Conservation (phyloP, 1,140 invertebrate genomes). For the Matsumurasca onukii region DNA sequence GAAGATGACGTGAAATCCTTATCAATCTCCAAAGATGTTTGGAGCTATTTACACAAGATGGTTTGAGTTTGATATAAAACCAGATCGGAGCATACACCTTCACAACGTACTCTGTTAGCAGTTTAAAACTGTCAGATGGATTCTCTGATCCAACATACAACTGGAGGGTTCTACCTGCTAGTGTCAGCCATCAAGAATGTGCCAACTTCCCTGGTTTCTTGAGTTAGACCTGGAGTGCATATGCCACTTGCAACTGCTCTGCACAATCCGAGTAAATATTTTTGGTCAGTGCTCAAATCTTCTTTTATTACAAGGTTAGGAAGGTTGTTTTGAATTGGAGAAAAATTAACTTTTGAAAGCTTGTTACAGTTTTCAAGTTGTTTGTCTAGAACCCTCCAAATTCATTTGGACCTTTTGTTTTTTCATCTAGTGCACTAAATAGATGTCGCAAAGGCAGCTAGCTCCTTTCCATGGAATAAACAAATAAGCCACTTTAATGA, state of each 20-base stretch:
- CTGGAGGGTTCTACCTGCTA: background rate
- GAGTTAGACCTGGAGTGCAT: background rate
- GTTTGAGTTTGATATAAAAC: background rate
- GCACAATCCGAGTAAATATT: background rate
- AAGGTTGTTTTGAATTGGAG: background rate
- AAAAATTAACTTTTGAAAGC: background rate
- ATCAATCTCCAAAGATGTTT: background rate
- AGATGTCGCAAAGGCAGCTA: background rate
- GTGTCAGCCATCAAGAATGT: background rate
- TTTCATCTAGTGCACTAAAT: background rate
- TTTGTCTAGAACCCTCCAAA: background rate
- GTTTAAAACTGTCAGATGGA: background rate
- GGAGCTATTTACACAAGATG: background rate
- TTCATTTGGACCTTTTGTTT: background rate
- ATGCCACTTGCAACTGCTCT: background rate
- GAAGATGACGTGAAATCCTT: background rate
- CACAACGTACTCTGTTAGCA: background rate
- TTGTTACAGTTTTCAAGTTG: background rate
- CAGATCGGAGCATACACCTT: background rate
- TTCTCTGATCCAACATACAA: background rate
- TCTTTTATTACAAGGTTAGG: background rate
- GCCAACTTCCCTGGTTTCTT: background rate
- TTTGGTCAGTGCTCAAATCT: background rate
- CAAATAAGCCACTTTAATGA: background rate
- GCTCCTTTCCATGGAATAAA: background rate